Base-by-base conservation (phyloP, 2,797 vertebrate genomes). In the Columba guinea region DNA sequence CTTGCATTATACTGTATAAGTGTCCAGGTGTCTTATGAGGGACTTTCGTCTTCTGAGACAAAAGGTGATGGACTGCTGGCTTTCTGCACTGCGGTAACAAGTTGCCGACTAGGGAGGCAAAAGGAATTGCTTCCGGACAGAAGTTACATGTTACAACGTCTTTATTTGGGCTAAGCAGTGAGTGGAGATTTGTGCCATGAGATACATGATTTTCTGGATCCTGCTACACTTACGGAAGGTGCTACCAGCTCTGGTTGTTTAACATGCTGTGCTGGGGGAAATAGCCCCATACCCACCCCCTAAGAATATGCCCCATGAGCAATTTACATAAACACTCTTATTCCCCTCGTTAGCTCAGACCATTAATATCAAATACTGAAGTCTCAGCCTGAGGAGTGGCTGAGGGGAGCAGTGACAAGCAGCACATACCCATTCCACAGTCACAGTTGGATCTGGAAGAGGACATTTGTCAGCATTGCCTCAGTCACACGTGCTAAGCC, bases 11-110 rank as follows among this genome's bases (percentile, higher is more conserved):
- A 20, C 51, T 41, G 7, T 32, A 6, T 52, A 56, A 48, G 39
- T 0, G 1, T 55, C 71, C 91, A 94, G 83, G 70, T 89, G 82
- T 78, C 34, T 71, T 80, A 74, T 4, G 22, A 90, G 34, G 30
- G 56, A 67, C 28, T 69, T 94, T 73, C 37, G 70, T 89, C 70
- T 88, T 88, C 80, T 70, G 56, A 85, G 90, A 94, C 59, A 89
- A 79, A 82, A 90, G 23, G 46, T 34, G 53, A 82, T n/a, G 17
- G 19, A 56, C 27, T 1, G 1, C n/a, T 24, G 44, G 82, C 55
- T 69, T 92, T 86, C 26, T 79, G 59, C 22, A 55, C 69, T 21
- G 34, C 41, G 75, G 22, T 58, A 67, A 67, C 41, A 84, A 81
- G 41, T 60, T 3, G 4, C 15, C 1, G 1, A 53, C 46, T 51